Evolutionary conservation across 2,888 invertebrate genomes (phyloP).

Genomic region (Rhopalosiphum nymphaeae): DNA sequence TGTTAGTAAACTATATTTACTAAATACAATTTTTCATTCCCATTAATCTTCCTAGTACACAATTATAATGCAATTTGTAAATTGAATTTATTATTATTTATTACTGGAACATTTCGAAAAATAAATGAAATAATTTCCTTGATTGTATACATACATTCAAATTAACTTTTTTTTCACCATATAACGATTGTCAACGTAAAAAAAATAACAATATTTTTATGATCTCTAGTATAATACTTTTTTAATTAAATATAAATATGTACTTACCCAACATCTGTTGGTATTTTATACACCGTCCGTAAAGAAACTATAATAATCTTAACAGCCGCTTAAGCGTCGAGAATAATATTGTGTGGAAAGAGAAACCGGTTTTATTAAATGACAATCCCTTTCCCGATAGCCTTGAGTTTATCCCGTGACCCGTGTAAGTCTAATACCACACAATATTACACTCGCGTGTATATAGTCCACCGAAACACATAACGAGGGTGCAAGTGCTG

Average conservation of each 20-base stretch:
- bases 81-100: constrained; percentile 27
- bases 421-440: neutral
- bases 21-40: neutral
- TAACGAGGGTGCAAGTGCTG: neutral
- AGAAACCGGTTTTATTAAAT: constrained; percentile 19
- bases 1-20: constrained; percentile 18
- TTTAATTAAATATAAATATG: constrained; percentile 6
- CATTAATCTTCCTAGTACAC: neutral
- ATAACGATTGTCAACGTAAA: neutral
- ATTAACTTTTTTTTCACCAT: neutral
- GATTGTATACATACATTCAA: neutral
- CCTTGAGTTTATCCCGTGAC: neutral
- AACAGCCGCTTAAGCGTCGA: neutral
- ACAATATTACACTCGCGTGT: neutral
- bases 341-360: neutral
- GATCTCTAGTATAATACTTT: neutral
- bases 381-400: neutral
- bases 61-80: constrained; percentile 1
- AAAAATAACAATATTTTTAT: neutral
- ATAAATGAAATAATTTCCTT: neutral
- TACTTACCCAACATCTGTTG: neutral
- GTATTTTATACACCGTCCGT: neutral
- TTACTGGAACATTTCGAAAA: neutral
- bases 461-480: neutral
- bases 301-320: neutral